These are phyloP conservation scores for Mastigias papua DNA, from an alignment of 30 jellyfish, hydroid and myxozoan genomes.

Conservation along the genomic window DNA sequence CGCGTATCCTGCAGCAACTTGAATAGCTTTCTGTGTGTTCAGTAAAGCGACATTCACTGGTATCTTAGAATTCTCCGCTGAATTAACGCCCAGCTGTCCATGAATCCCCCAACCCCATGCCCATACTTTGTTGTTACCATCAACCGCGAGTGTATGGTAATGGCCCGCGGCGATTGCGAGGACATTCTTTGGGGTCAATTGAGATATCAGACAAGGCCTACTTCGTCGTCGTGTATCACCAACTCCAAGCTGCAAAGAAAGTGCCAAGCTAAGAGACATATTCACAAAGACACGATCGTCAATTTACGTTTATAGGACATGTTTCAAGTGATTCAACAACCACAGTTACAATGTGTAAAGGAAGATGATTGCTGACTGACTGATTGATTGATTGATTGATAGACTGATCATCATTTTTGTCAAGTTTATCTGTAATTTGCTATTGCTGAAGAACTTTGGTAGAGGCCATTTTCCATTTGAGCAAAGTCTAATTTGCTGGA, in stretches of 20 bases:
- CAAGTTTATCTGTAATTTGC: too few species aligned
- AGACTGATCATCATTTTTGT: too few species aligned
- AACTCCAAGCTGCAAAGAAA: conserved; percentile 92
- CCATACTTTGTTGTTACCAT: conserved; percentile 82
- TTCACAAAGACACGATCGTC: background rate
- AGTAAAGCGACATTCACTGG: conserved; percentile 75
- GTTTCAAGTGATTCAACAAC: too few species aligned
- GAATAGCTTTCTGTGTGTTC: conserved; percentile 71
- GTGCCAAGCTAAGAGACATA: background rate
- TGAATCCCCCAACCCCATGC: conserved; percentile 99
- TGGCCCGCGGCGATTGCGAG: conserved; percentile 86
- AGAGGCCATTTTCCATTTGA: too few species aligned
- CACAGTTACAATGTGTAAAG: too few species aligned
- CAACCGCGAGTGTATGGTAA: conserved; percentile 90
- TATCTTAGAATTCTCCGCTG: conserved; percentile 80
- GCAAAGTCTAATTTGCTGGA: too few species aligned
- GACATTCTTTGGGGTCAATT: conserved; percentile 80
- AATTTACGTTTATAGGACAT: too few species aligned
- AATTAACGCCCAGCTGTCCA: conserved; percentile 87
- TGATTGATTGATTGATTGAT: too few species aligned
- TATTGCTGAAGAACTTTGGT: too few species aligned
- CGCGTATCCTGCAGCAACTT: conserved; percentile 97
- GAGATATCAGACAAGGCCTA: conserved; percentile 88
- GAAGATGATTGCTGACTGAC: too few species aligned
- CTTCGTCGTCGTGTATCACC: conserved; percentile 93